phyloP scores from a whole-genome alignment of 2,888 invertebrate genomes.

The Asteroscopus sphinx region DNA sequence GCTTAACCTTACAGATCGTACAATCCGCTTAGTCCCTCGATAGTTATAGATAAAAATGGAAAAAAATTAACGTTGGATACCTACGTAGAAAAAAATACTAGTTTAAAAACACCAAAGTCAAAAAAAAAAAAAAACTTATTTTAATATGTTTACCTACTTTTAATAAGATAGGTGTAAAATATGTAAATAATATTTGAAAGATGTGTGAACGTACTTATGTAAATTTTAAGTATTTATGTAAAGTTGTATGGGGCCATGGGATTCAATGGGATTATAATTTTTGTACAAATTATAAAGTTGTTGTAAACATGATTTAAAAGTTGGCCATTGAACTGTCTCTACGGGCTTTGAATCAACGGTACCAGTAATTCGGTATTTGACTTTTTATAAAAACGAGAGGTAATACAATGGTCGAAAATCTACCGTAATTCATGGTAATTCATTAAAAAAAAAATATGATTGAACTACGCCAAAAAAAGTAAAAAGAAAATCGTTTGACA shows the following conservation, averaged over 20 bases:
- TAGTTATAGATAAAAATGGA: too few relatives aligned
- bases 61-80: too few relatives aligned
- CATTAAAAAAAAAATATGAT: too few relatives aligned
- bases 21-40: too few relatives aligned
- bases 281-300: constrained; percentile 34
- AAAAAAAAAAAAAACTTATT: constrained; percentile 9
- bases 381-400: too few relatives aligned
- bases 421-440: too few relatives aligned
- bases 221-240: constrained; percentile 43
- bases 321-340: constrained; percentile 1
- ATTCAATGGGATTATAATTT: constrained; percentile 33
- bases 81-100: too few relatives aligned
- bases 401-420: too few relatives aligned
- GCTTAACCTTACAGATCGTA: too few relatives aligned
- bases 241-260: constrained; percentile 19
- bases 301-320: constrained; percentile 8
- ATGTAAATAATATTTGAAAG: constrained; percentile 41
- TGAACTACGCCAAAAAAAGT: too few relatives aligned
- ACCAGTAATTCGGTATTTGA: too few relatives aligned
- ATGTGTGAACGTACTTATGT: constrained; percentile 45
- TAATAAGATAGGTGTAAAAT: constrained; percentile 31
- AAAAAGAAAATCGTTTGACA: too few relatives aligned
- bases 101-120: background rate
- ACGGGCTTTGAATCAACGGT: constrained; percentile 1
- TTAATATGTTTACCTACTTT: constrained; percentile 14